These are phyloP conservation scores for Drosophila eugracilis DNA, from an alignment of 1,140 invertebrate genomes.

Conservation along the genomic window DNA sequence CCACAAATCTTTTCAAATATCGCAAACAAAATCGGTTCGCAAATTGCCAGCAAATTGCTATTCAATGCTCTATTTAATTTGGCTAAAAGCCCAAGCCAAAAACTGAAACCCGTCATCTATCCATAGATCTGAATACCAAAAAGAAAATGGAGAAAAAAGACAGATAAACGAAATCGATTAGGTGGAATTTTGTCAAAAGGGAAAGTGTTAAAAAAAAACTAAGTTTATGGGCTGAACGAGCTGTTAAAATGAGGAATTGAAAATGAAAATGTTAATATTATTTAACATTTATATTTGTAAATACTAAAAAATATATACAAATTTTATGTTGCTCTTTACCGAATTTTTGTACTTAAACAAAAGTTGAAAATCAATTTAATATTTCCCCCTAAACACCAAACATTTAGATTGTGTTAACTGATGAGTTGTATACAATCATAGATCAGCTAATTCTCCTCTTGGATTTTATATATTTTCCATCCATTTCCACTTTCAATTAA, in stretches of 20 bases:
- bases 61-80: constrained; percentile 42
- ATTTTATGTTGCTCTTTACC: no score
- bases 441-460: no score
- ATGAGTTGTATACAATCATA: neutral
- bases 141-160: constrained; percentile 1
- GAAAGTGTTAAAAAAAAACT: constrained; percentile 34
- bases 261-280: no score
- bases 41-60: constrained; percentile 8
- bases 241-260: no score
- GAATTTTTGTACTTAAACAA: no score
- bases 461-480: neutral
- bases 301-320: no score
- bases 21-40: neutral
- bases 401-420: neutral
- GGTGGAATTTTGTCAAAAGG: constrained; percentile 36
- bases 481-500: neutral
- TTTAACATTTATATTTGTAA: no score
- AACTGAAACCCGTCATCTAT: constrained; percentile 30
- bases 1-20: neutral
- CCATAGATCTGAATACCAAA: constrained; percentile 8
- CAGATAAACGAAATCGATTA: constrained; percentile 46
- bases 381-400: no score
- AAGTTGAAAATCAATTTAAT: no score
- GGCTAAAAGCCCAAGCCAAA: constrained; percentile 39
- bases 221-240: neutral